Base-by-base conservation (phyloP, 2,797 vertebrate genomes). In the Coregonus suidteri region DNA sequence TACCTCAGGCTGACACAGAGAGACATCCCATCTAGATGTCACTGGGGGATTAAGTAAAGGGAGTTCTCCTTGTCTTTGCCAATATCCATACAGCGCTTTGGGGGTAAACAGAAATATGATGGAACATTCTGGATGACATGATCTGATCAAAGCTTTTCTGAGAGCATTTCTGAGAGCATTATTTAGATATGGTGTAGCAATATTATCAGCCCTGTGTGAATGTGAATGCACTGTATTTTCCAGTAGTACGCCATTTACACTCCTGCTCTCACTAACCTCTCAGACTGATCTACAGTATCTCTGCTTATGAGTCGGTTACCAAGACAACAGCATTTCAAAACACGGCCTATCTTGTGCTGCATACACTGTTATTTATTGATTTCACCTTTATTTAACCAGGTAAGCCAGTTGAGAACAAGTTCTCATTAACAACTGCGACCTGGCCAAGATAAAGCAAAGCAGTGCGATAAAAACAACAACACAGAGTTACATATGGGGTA, bases 221-320 rank as follows among this genome's bases (percentile, higher is more conserved):
- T 54, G 4, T 54, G 5, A 54, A 54, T 54, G 16, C 4, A 54
- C 53, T 16, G 15, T 54, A 53, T 16, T 54, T 18, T 54, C 53
- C 53, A 54, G 53, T 54, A 54, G 81, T 64, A 78, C 37, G 16
- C 9, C 69, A 35, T 16, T 78, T 59, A 31, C 71, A 20, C 80
- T 74, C 79, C 81, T 53, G 52, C 13, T 53, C 52, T 53, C 15
- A 53, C 82, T 78, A 85, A 83, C 84, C 78, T 76, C 72, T 83
- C 76, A 86, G 84, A 89, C 90, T 51, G 47, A 51, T 51, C 47
- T 91, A 92, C 85, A 83, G 82, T 78, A 81, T 20, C 67, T 35
- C 76, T 82, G 78, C 71, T 81, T 67, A 83, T 84, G 83, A 87
- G 59, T 87, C 76, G 75, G 85, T 92, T 84, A 72, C 89, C 88